Base-by-base conservation (phyloP, 1,140 invertebrate species). In the Drusus annulatus region DNA sequence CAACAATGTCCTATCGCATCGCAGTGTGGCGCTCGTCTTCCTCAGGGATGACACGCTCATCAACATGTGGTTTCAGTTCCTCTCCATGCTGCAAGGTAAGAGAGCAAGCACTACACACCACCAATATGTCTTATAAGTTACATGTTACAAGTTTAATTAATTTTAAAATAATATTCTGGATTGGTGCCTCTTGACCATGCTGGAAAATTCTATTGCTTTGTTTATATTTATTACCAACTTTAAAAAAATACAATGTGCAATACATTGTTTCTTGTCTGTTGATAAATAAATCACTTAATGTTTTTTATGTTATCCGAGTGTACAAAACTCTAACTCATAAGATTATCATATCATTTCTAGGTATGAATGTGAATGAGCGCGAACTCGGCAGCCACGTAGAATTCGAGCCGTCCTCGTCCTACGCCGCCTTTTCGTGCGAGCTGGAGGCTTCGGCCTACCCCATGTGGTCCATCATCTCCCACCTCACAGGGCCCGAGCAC, bases 391-490 rank as follows among this genome's bases (percentile, higher is more conserved):
- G 96, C 65, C 97, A 98, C 89, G 94, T 98, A n/a, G 97, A 99
- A 91, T 98, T 97, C 90, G 98, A 99, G 87, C 96, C 97, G 16
- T 97, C 97, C 79, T 97, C 96, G 0, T 99, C 99, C 89, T 98
- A 98, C 90, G 96, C 97, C 60, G 97, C 98, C 0, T 99, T 98
- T 90, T 97, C 96, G 76, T 97, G 97, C 74, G 98, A 99, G 90
- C 90, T 99, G 79, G 98, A 99, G 90, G 97, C 97, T 8, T 97
- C 96, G 85, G 96, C 97, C 1, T 98, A 98, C 88, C 97, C 97
- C 1, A 98, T 99, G 97, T 99, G 97, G 97, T 96, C 96, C 3
- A 91, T 99, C 31, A 93, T 98, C 28, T 94, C 94, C 10, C 97
- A 98, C 90, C 91, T 98, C 17, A 93, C 93, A 76, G 94, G 94